phyloP scores from a whole-genome alignment of 2,888 invertebrate genomes.

The Athalia circularis region DNA sequence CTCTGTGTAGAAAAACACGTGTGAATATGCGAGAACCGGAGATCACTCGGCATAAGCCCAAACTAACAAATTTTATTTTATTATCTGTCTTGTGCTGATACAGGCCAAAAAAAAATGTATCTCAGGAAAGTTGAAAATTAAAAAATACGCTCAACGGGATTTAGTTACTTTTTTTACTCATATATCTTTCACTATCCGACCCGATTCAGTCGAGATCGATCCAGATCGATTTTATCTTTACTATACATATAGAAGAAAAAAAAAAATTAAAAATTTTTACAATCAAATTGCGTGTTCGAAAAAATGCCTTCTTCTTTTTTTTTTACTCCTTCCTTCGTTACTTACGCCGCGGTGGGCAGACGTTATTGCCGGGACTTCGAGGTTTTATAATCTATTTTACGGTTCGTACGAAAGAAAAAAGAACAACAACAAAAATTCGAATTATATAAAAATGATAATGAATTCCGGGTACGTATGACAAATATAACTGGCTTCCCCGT shows the following conservation, averaged over 20 bases:
- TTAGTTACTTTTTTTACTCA: no score
- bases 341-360: neutral
- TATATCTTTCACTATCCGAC: no score
- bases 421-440: no score
- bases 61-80: neutral
- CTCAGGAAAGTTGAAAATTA: neutral
- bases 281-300: neutral
- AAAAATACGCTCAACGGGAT: neutral
- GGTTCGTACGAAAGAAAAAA: slow-evolving; percentile 50
- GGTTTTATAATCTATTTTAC: slow-evolving; percentile 59
- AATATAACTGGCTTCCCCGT: slow-evolving; percentile 54
- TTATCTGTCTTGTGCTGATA: neutral
- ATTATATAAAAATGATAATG: slow-evolving; percentile 60
- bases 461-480: slow-evolving; percentile 61
- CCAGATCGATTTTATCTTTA: no score
- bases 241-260: no score
- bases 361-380: slow-evolving; percentile 41
- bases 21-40: no score
- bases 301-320: no score
- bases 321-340: neutral
- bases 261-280: neutral
- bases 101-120: no score
- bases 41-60: no score
- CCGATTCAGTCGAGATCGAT: no score
- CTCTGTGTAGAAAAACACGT: neutral